Percentiles rank a stretch among this genome's conserved stretches.
phyloP scores from a whole-genome alignment of 2,888 invertebrate genomes.

The Maniola hyperantus region DNA sequence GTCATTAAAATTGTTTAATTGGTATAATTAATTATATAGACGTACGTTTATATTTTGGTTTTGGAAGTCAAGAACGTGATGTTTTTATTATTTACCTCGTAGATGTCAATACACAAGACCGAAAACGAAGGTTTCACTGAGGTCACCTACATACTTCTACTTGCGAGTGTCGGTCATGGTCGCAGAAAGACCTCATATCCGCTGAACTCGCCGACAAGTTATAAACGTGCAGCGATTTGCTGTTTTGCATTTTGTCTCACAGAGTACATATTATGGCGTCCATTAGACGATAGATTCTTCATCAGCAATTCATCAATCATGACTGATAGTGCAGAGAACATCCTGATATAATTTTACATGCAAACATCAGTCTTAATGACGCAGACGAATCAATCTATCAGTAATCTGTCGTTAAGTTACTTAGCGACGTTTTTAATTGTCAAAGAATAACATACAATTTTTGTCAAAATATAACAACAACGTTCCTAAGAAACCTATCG shows the following conservation, averaged over 20 bases:
- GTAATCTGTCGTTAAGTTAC: too few relatives aligned
- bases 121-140: conserved; percentile 70
- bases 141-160: conserved; percentile 77
- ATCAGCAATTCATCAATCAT: too few relatives aligned
- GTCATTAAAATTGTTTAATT: conserved; percentile 5
- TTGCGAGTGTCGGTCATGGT: conserved; percentile 71
- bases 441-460: too few relatives aligned
- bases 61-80: conserved; percentile 39
- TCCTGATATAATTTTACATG: too few relatives aligned
- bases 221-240: conserved; percentile 44
- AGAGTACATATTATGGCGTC: too few relatives aligned
- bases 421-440: too few relatives aligned
- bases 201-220: conserved; percentile 44
- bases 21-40: conserved; percentile 1
- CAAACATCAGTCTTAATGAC: too few relatives aligned
- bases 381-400: too few relatives aligned
- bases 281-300: too few relatives aligned
- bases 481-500: too few relatives aligned
- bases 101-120: conserved; percentile 65
- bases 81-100: conserved; percentile 51
- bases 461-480: too few relatives aligned
- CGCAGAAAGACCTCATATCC: conserved; percentile 65
- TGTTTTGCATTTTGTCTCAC: not conserved
- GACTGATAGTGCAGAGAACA: too few relatives aligned
- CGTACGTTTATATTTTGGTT: conserved; percentile 11